Percentiles rank a stretch among this genome's conserved stretches.
phyloP scores from a whole-genome alignment of 2,113 vertebrate species.

The Tylochromis polylepis region DNA sequence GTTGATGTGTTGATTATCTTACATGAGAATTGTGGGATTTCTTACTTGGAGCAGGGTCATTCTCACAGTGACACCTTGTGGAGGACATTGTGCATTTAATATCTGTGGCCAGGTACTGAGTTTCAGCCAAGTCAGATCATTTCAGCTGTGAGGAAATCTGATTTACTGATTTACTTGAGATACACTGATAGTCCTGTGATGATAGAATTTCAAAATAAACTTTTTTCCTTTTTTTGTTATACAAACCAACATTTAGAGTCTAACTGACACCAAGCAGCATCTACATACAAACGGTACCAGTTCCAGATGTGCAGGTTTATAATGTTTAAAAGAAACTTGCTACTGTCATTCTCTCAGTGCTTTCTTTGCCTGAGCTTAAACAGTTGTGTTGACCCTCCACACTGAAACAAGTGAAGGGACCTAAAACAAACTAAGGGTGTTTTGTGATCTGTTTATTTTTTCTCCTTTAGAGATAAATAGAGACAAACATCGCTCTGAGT shows the following conservation, averaged over 20 bases:
- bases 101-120: neutral
- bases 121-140: neutral
- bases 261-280: neutral
- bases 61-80: constrained; percentile 43
- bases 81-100: neutral
- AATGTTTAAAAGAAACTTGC: neutral
- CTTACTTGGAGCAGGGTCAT: neutral
- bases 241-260: neutral
- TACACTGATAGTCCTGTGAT: neutral
- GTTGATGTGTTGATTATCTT: neutral
- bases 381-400: neutral
- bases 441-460: neutral
- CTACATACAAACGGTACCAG: neutral
- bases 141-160: neutral
- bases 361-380: neutral
- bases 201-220: neutral
- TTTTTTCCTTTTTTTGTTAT: neutral
- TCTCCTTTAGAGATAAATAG: neutral
- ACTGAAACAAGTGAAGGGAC: neutral
- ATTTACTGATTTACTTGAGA: neutral
- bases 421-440: neutral
- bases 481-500: neutral
- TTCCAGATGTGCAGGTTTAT: neutral
- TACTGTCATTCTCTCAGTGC: neutral
- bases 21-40: neutral